These are phyloP conservation scores for Sciurus carolinensis DNA, from an alignment of 2,797 vertebrate species.

Conservation along the genomic window DNA sequence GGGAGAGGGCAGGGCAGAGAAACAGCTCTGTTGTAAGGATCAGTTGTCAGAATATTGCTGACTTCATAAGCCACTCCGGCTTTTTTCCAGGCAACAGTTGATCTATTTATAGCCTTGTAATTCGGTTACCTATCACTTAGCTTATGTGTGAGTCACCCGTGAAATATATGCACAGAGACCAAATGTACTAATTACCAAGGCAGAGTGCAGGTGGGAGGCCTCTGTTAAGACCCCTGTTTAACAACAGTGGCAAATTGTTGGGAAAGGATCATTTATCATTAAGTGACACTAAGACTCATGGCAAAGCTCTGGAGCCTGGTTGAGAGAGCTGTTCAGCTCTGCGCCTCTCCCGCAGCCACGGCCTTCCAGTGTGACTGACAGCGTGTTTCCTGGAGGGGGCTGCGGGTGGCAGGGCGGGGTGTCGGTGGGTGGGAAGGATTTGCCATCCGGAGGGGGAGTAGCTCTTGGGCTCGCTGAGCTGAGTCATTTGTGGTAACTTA, in stretches of 20 bases:
- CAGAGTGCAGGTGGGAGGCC: slow-evolving; percentile 59
- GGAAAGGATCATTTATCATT: slow-evolving; percentile 50
- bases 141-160: slow-evolving; percentile 71
- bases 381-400: neutral
- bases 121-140: slow-evolving; percentile 79
- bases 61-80: slow-evolving; percentile 81
- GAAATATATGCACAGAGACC: slow-evolving; percentile 64
- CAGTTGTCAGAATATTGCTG: slow-evolving; percentile 79
- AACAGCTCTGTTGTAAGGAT: slow-evolving; percentile 74
- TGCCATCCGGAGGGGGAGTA: neutral
- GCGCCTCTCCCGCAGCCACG: neutral
- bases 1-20: slow-evolving; percentile 42
- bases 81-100: slow-evolving; percentile 76
- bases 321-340: neutral
- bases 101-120: slow-evolving; percentile 85
- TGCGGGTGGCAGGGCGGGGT: neutral
- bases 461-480: neutral
- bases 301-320: neutral
- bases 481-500: slow-evolving; percentile 26
- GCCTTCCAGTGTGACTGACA: neutral
- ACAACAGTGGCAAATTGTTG: slow-evolving; percentile 53
- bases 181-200: slow-evolving; percentile 31
- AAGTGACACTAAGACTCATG: slow-evolving; percentile 55
- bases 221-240: slow-evolving; percentile 27
- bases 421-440: neutral